Base-by-base conservation (phyloP, 1,140 invertebrate genomes). In the Panagrolaimus sp. region DNA sequence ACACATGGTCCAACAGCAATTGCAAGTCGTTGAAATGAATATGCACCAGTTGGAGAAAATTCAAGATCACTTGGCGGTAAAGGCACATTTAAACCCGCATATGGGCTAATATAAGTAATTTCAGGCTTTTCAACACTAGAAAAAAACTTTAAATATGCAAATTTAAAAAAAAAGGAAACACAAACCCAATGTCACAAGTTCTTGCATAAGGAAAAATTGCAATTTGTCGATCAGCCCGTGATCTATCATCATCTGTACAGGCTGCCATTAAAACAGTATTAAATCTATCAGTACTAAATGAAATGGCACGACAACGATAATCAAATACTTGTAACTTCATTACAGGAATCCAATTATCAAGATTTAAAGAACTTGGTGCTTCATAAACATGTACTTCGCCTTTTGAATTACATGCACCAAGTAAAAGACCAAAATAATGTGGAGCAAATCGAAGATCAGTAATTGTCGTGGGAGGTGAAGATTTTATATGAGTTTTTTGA, bases 381-480 rank as follows among this genome's bases (percentile, higher is more conserved):
- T 58, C 52, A 26, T 58, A 58, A 12, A 58, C 28, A 12, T 21
- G 5, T 12, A 58, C 52, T 21, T 58, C 21, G 17, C 52, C 52
- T 21, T 26, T 14, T 12, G 21, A 21, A 58, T 58, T 58, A 17
- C 52, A 58, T 1, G 17, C 52, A 17, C 52, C 52, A 26, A 58
- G 52, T n/a, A 58, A 26, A 14, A 58, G 52, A 6, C 52, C 52
- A 58, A 12, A 26, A 28, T 26, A 58, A 58, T 58, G 52, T 26
- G 52, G 52, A 21, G 52, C 52, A 58, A 58, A 58, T 26, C 52
- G 52, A 21, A 58, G 21, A 58, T 58, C 52, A 58, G 52, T 58
- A 28, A 58, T 58, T 21, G 15, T n/a, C 14, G 52, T 58, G 12
- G 52, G 52, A 21, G 21, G 21, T 0, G 52, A 12, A 58, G 21